Evolutionary conservation across 2,113 vertebrate genomes (phyloP), one percentile per base, ranked within the genome.

Genomic region (Cheirogaleus medius): DNA sequence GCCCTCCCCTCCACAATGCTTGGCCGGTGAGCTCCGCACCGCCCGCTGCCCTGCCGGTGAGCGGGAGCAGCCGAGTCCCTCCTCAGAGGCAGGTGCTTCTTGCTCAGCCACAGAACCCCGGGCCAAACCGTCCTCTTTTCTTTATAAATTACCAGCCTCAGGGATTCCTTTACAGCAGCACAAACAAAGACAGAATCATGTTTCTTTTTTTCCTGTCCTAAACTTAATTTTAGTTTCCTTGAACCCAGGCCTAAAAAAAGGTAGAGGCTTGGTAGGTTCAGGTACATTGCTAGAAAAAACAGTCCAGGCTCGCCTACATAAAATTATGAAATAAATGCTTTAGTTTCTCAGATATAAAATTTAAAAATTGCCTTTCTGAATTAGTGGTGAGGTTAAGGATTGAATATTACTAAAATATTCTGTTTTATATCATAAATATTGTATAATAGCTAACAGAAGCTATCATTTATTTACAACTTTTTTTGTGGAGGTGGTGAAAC

Each of bases 41-140:
- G 58, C 58, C 25, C 21, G 10, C 25, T 0, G 3, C 10, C 23
- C 58, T 11, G 1, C 10, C 21, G 3, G 20, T 6, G 10, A 4
- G 58, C 11, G 58, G 58, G 27, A 60, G 54, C 58, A 5, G 9
- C 58, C 25, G 58, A 29, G 10, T 63, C 60, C 60, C 60, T 63
- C 60, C 3, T 29, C 60, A 63, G 60, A 63, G 11, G 25, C 27
- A 63, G 25, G 10, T 63, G 60, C 25, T 63, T 29, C 60, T 12
- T 1, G 12, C 10, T 5, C 60, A 63, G 25, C 27, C 60, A 12
- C 60, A 63, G 25, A 29, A 5, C 54, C 20, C 6, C 1, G 20
- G 18, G 54, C 18, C 17, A 6, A 21, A 56, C 20, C 18, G 7
- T 21, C 60, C 25, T 63, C 25, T 63, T 63, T 63, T 63, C 60